These are phyloP conservation scores for Buathra laborator DNA, from an alignment of 2,888 invertebrate species.

Conservation along the genomic window DNA sequence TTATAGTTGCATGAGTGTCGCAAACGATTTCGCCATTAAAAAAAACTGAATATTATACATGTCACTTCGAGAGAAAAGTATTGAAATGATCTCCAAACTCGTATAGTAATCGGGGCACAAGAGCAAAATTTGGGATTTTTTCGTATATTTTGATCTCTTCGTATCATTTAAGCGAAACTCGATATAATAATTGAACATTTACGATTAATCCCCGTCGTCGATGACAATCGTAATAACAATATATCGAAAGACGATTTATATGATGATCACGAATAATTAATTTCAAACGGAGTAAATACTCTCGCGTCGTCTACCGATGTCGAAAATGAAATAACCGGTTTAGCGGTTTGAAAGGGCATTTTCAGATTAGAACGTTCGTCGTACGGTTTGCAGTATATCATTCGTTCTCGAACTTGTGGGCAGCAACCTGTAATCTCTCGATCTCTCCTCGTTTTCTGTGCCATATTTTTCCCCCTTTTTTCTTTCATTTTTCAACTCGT, in stretches of 20 bases:
- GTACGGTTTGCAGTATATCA: slow-evolving; percentile 26
- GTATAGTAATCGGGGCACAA: no score
- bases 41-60: neutral
- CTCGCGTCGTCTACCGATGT: slow-evolving; percentile 19
- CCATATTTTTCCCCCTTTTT: neutral
- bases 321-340: slow-evolving; percentile 60
- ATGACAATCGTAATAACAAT: slow-evolving; percentile 25
- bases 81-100: no score
- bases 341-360: slow-evolving; percentile 62
- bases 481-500: slow-evolving; percentile 22
- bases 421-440: slow-evolving; percentile 48
- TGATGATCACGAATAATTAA: slow-evolving; percentile 54
- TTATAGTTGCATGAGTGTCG: neutral
- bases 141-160: no score
- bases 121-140: no score
- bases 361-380: slow-evolving; percentile 64
- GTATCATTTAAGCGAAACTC: neutral
- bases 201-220: slow-evolving; percentile 4
- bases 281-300: neutral
- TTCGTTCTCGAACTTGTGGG: slow-evolving; percentile 57
- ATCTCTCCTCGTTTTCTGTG: slow-evolving; percentile 55
- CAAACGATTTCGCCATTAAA: neutral
- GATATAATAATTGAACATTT: slow-evolving; percentile 8
- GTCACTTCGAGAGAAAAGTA: no score
- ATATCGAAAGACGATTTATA: slow-evolving; percentile 32